Evolutionary conservation across 2,797 vertebrate species (phyloP).

Genomic region (Paratrypauchen microcephalus): DNA sequence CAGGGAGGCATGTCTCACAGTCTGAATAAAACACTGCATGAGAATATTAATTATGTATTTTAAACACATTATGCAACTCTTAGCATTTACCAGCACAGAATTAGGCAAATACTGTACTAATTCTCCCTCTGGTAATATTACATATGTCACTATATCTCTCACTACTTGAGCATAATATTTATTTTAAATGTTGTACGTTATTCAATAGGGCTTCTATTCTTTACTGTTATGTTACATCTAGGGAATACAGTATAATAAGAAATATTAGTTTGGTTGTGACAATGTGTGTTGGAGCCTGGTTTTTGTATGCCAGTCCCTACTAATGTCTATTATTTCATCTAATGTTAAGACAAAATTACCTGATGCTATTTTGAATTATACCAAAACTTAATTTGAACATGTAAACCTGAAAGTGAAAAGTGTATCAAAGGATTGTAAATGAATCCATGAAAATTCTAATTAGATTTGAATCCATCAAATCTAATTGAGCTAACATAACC

Average conservation of each 20-base stretch:
- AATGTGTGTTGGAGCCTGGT: too few relatives aligned
- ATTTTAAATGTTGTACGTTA: not conserved
- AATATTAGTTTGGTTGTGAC: too few relatives aligned
- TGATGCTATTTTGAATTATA: too few relatives aligned
- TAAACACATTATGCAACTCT: not conserved
- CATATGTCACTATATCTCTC: not conserved
- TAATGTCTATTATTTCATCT: not conserved
- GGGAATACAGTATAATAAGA: too few relatives aligned
- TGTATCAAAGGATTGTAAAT: not conserved
- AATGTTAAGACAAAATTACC: not conserved
- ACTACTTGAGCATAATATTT: not conserved
- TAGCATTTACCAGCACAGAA: constrained; percentile 1
- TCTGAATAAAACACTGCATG: constrained; percentile 1
- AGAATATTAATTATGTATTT: not conserved
- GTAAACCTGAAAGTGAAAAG: not conserved
- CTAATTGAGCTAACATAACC: not conserved
- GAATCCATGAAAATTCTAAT: not conserved
- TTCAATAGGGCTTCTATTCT: not conserved
- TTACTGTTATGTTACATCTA: too few relatives aligned
- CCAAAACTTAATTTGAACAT: not conserved
- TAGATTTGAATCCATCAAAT: too few relatives aligned
- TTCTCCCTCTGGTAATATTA: not conserved
- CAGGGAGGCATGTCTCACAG: not conserved
- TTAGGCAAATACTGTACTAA: not conserved
- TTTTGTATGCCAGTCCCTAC: not conserved